Percentiles rank a stretch among this genome's conserved stretches.
Evolutionary conservation across 2,888 invertebrate species (phyloP).

Genomic region (Zelleria hepariella): DNA sequence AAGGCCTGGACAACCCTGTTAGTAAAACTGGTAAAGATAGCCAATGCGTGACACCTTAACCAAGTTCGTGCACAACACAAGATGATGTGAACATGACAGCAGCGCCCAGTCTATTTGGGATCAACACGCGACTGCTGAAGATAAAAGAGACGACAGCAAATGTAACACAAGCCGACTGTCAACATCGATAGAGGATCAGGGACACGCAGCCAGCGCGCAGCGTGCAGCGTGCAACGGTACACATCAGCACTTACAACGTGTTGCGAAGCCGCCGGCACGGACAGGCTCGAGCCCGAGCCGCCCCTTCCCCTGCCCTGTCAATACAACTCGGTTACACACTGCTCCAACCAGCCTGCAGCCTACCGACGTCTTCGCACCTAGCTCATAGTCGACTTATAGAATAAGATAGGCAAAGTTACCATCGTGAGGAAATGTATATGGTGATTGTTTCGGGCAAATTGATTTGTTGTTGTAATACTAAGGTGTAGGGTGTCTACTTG

Average conservation of each 20-base stretch:
- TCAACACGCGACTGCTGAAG: conserved; percentile 49
- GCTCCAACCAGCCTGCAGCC: too few species aligned
- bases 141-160: conserved; percentile 51
- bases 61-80: conserved; percentile 53
- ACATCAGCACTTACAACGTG: conserved; percentile 75
- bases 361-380: too few species aligned
- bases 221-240: conserved; percentile 19
- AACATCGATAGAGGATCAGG: conserved; percentile 48
- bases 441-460: too few species aligned
- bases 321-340: conserved; percentile 49
- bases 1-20: conserved; percentile 16
- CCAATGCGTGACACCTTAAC: conserved; percentile 37
- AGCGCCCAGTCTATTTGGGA: conserved; percentile 56
- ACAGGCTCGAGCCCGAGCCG: conserved; percentile 85
- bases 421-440: too few species aligned
- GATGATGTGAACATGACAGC: conserved; percentile 46
- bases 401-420: too few species aligned
- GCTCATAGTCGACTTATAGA: too few species aligned
- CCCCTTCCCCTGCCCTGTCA: conserved; percentile 75
- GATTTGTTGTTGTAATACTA: too few species aligned
- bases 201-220: conserved; percentile 45
- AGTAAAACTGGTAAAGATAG: conserved; percentile 31
- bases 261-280: conserved; percentile 83
- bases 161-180: conserved; percentile 44
- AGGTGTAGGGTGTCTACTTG: neutral